Evolutionary conservation across 2,113 vertebrate species (phyloP).

Genomic region (Crotophaga sulcirostris): DNA sequence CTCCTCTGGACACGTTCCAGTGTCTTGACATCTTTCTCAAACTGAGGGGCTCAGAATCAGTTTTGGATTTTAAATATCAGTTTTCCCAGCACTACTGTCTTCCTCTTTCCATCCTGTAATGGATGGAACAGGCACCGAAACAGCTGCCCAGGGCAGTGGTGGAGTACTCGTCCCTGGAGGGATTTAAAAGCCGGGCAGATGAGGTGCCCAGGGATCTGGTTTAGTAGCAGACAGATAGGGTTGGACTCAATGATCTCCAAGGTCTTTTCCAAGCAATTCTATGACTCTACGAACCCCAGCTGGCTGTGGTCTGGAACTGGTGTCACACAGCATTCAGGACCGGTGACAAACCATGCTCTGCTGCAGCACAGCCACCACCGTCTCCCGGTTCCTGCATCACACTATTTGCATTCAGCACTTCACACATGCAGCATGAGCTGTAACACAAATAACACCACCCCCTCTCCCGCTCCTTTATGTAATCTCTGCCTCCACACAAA

Average conservation of each 20-base stretch:
- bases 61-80: background rate
- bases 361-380: background rate
- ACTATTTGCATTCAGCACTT: background rate
- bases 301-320: accelerated
- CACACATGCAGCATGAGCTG: background rate
- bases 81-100: background rate
- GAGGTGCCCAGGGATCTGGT: no score
- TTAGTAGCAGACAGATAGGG: no score
- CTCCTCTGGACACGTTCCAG: no score
- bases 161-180: no score
- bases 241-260: no score
- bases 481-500: background rate
- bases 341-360: background rate
- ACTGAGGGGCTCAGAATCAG: no score
- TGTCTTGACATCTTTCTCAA: no score
- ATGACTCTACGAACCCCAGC: background rate
- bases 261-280: no score
- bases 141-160: no score
- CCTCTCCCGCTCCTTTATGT: background rate
- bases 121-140: no score
- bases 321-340: accelerated
- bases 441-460: background rate
- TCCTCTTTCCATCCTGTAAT: background rate
- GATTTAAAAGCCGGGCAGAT: no score
- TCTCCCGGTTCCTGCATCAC: background rate